Percentiles rank a stretch among this genome's conserved stretches.
phyloP scores from a whole-genome alignment of 2,113 vertebrate genomes.

The Eclectus roratus region DNA sequence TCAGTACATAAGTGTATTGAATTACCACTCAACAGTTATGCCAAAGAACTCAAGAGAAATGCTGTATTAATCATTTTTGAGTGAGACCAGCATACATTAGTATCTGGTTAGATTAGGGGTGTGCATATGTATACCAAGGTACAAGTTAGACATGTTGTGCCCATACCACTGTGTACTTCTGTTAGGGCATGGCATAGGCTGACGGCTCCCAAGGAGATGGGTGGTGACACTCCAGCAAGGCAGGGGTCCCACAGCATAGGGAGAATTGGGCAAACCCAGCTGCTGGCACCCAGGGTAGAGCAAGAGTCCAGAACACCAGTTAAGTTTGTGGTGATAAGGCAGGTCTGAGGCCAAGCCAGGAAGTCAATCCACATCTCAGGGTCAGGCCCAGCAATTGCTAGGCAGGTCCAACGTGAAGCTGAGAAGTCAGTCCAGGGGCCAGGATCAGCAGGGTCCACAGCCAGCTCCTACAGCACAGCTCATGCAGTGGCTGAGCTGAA shows the following conservation, averaged over 20 bases:
- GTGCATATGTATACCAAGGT: background rate
- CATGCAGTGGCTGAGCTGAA: background rate
- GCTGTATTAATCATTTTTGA: background rate
- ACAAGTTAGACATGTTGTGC: background rate
- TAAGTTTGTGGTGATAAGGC: too few species aligned
- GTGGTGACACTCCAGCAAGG: background rate
- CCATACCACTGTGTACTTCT: background rate
- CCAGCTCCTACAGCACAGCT: background rate
- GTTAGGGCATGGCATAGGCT: background rate
- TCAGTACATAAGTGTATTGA: background rate
- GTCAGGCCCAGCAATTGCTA: background rate
- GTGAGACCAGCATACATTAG: background rate
- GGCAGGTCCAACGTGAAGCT: background rate
- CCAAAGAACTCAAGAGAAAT: background rate
- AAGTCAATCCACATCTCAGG: background rate
- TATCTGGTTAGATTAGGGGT: background rate
- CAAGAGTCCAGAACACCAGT: background rate
- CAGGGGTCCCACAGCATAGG: too few species aligned
- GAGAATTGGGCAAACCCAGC: background rate
- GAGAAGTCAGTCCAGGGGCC: background rate
- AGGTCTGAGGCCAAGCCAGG: background rate
- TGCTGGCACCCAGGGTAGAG: background rate
- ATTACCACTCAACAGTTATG: background rate
- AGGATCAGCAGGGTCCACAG: background rate
- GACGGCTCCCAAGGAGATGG: background rate